Evolutionary conservation across 2,888 invertebrate species (phyloP).

Genomic region (Adineta ricciae): DNA sequence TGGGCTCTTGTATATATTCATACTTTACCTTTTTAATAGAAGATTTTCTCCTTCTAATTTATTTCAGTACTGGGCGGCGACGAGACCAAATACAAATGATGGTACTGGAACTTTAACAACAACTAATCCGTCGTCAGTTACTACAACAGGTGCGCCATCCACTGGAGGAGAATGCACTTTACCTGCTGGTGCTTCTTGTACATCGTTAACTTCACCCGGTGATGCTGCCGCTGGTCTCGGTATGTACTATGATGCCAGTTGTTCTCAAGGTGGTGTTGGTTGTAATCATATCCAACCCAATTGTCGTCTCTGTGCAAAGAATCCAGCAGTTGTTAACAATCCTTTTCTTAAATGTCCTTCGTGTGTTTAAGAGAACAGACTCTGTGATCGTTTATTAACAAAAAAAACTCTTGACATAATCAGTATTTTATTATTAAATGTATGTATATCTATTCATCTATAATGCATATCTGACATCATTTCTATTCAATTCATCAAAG

Average conservation of each 20-base stretch:
- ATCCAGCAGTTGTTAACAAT: background rate
- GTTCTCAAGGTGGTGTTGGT: slow-evolving; percentile 1
- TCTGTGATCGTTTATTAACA: background rate
- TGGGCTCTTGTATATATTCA: background rate
- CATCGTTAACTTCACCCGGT: background rate
- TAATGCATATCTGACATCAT: background rate
- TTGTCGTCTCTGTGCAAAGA: background rate
- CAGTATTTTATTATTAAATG: background rate
- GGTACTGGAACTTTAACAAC: background rate
- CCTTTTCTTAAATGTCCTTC: background rate
- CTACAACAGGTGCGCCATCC: background rate
- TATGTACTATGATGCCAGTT: background rate
- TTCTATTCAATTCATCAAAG: background rate
- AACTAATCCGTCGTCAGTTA: background rate
- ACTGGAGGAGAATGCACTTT: background rate
- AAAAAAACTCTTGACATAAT: background rate
- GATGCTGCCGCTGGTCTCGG: background rate
- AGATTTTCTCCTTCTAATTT: background rate
- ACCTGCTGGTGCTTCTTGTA: background rate
- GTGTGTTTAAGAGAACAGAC: background rate
- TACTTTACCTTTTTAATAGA: background rate
- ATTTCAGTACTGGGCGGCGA: slow-evolving; percentile 22
- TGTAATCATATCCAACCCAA: background rate
- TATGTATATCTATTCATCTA: background rate
- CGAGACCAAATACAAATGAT: background rate